Evolutionary conservation across 2,888 invertebrate species (phyloP), one percentile per base, ranked within the genome.

Genomic region (Lepetodrilus schrolli): DNA sequence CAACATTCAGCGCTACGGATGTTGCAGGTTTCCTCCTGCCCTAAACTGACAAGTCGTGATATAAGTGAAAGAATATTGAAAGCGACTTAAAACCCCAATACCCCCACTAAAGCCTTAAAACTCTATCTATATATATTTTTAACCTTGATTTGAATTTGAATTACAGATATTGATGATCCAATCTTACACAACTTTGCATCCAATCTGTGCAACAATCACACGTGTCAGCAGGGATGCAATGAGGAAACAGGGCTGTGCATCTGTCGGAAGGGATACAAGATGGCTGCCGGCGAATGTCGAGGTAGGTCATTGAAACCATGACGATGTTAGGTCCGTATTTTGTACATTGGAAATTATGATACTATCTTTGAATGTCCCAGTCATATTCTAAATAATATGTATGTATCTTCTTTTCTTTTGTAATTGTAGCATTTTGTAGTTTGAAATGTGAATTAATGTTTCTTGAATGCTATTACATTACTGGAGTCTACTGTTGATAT

Each of bases 181-280:
- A 80, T 82, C 21, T 58, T 85, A 50, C 36, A 65, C 70, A 78
- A 74, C 21, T 69, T 75, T 13, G 76, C 77, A 17, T 79, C 78
- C 1, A 73, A 76, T 2, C 66, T 78, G 20, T 86, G 87, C 78
- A 20, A 48, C 13, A 72, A 75, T n/a, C 43, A 47, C 13, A 66
- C 48, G 0, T 87, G 87, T 79, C 69, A 77, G n/a, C 86, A 87
- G 36, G 82, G 82, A 4, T 87, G 87, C 80, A 86, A 87, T 73
- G 82, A 84, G 7, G 80, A 84, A 47, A 86, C 81, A 2, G 86
- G 86, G 0, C 37, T 79, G 1, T 87, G 87, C 76, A 84, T 87
- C 17, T 87, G 87, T 80, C 78, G 78, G 30, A 84, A 85, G 73
- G 87, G 87, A 20, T 87, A 82, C 76, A 78, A 78, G 37, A 74